Base-by-base conservation (phyloP, 2,797 vertebrate genomes). In the Thalassophryne amazonica region DNA sequence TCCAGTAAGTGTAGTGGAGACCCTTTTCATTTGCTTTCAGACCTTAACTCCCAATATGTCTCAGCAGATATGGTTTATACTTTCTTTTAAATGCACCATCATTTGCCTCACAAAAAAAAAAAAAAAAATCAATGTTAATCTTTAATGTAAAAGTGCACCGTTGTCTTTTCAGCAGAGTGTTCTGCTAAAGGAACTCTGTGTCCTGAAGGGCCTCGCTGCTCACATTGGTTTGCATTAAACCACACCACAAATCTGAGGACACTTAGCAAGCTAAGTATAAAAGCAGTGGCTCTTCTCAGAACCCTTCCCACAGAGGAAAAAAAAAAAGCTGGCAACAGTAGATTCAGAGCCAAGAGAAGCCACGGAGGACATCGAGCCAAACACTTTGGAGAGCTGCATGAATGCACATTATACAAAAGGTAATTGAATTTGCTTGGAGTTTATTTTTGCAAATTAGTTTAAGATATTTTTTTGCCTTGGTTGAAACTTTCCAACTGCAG, bases 101-200 rank as follows among this genome's bases (percentile, higher is more conserved):
- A 65, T 66, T 67, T 65, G 27, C 53, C 58, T 55, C 58, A 28
- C 58, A 62, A 60, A 53, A 19, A 17, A 25, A 22, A 17, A 25
- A 22, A 34, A 32, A 15, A 56, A 68, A 82, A 67, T 80, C 52
- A 49, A 69, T 78, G 55, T 45, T 31, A 82, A 69, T 69, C 68
- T 69, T 50, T 72, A 49, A 76, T 55, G 60, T 42, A 52, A 72
- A 84, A 83, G 60, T 66, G 72, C 59, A 68, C 30, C 12, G 47
- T 36, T 65, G 53, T 72, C 56, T 81, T 60, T 73, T 38, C 36
- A 41, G 60, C 42, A 55, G 29, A 66, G 31, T 19, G 29, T 42
- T 51, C 46, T 54, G 54, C 54, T 40, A 35, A 5, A 3, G 45
- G 59, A 59, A 55, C 23, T n/a, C 29, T 4, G n/a, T 10, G 50